Conservation (phyloP, 2,113 vertebrate genomes). For the Nannospalax galili region DNA sequence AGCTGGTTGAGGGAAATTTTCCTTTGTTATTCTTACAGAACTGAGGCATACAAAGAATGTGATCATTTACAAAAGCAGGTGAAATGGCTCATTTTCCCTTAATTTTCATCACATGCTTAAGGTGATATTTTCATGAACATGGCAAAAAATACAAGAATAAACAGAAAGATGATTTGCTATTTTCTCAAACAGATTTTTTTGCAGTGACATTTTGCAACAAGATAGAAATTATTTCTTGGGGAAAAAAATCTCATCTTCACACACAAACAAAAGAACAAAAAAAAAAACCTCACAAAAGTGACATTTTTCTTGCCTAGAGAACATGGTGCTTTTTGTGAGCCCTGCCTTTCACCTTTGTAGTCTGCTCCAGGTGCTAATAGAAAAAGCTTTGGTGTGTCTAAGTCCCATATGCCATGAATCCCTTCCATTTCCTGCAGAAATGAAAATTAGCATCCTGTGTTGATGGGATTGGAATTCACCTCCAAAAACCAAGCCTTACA, state of each 20-base stretch:
- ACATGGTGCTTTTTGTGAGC: slow-evolving; percentile 53
- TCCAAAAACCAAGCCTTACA: slow-evolving; percentile 46
- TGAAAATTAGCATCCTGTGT: slow-evolving; percentile 73
- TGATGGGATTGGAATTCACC: slow-evolving; percentile 55
- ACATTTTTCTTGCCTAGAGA: slow-evolving; percentile 66
- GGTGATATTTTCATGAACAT: slow-evolving; percentile 62
- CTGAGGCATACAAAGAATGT: slow-evolving; percentile 46
- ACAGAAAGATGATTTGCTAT: slow-evolving; percentile 46
- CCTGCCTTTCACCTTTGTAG: slow-evolving; percentile 70
- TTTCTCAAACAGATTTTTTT: slow-evolving; percentile 71
- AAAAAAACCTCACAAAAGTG: slow-evolving; percentile 62
- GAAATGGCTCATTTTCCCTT: slow-evolving; percentile 69
- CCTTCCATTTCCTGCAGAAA: slow-evolving; percentile 58
- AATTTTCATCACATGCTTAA: slow-evolving; percentile 70
- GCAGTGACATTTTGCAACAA: slow-evolving; percentile 67
- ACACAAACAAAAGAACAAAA: slow-evolving; percentile 62
- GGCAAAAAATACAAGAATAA: slow-evolving; percentile 55
- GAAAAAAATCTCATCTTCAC: slow-evolving; percentile 59
- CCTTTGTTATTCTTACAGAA: slow-evolving; percentile 43
- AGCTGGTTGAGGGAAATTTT: slow-evolving; percentile 55
- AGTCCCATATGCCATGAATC: slow-evolving; percentile 59
- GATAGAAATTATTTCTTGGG: slow-evolving; percentile 65
- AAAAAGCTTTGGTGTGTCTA: slow-evolving; percentile 70
- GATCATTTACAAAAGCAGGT: slow-evolving; percentile 67
- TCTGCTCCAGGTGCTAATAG: slow-evolving; percentile 74